Percentiles rank a stretch among this genome's conserved stretches.
These are phyloP conservation scores for Halichoerus grypus DNA, from an alignment of 2,113 vertebrate species.

Conservation along the genomic window DNA sequence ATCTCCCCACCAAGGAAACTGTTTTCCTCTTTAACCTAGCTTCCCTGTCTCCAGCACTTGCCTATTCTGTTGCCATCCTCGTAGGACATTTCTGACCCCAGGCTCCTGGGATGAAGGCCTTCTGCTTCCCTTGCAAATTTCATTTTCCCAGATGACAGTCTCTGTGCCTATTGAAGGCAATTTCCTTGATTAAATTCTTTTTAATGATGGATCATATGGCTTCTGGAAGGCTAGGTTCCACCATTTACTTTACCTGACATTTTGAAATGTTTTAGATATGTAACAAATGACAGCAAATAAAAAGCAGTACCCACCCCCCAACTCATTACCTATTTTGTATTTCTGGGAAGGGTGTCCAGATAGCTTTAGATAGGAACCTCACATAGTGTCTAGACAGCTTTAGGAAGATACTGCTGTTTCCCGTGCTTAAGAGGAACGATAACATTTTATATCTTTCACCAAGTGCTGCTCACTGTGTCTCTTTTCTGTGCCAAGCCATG, in stretches of 20 bases:
- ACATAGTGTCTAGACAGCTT: neutral
- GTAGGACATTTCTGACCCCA: neutral
- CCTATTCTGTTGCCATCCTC: neutral
- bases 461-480: neutral
- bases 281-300: constrained; percentile 26
- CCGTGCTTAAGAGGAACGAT: neutral
- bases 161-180: constrained; percentile 29
- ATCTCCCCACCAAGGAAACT: neutral
- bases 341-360: neutral
- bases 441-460: neutral
- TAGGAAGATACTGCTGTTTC: neutral
- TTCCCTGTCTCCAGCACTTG: neutral
- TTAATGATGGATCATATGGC: neutral
- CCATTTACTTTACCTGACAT: constrained; percentile 17
- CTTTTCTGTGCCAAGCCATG: neutral
- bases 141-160: constrained; percentile 21
- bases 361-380: neutral
- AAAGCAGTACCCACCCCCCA: neutral
- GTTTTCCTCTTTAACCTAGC: neutral
- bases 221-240: constrained; percentile 34
- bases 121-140: constrained; percentile 53
- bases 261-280: neutral
- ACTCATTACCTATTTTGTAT: neutral
- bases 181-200: constrained; percentile 62
- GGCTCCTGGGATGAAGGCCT: constrained; percentile 33